Evolutionary conservation across 2,113 vertebrate species (phyloP), one percentile per base, ranked within the genome.

Genomic region (Morphnarchus princeps): DNA sequence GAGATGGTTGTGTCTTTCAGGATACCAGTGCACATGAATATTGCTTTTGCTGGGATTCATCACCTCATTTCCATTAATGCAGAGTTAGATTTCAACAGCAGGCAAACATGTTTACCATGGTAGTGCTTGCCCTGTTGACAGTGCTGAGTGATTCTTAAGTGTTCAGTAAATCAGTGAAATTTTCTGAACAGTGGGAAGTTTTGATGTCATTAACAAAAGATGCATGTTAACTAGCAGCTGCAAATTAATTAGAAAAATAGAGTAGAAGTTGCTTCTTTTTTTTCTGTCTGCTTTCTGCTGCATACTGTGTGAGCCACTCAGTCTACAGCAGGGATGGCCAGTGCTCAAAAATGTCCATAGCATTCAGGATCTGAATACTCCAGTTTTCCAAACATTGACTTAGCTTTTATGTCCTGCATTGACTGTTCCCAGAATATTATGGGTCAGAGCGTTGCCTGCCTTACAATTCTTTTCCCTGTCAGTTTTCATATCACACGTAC

Each of bases 111-210:
- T 85, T 95, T 95, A 59, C 80, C 49, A 7, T 32, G 28, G 77
- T 38, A 86, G 58, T 16, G 20, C 84, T 82, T 87, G 73, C 89
- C 40, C 73, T 90, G 84, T 87, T 97, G 83, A 87, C 78, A 89
- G 58, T 31, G 71, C 91, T 87, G 89, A 96, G 93, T 89, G 87
- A 92, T 95, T 89, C 83, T 95, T 58, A 93, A 97, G 91, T 96
- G 81, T 76, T 96, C 58, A 28, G 87, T 70, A 95, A 95, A 94
- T 96, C 89, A 94, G 89, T 58, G 81, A 89, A 82, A 93, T 95
- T 95, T 95, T 96, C 93, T 89, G 70, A 96, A 85, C 89, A 92
- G 93, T 95, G 89, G 83, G 97, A 95, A 92, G 72, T 87, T 96
- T 89, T 82, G 87, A 91, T 93, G 91, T 77, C 91, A 91, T 97